A percentile compares a stretch with the other conserved stretches of the same genome.
phyloP scores from a whole-genome alignment of 2,113 vertebrate genomes.

The Meleagris gallopavo region DNA sequence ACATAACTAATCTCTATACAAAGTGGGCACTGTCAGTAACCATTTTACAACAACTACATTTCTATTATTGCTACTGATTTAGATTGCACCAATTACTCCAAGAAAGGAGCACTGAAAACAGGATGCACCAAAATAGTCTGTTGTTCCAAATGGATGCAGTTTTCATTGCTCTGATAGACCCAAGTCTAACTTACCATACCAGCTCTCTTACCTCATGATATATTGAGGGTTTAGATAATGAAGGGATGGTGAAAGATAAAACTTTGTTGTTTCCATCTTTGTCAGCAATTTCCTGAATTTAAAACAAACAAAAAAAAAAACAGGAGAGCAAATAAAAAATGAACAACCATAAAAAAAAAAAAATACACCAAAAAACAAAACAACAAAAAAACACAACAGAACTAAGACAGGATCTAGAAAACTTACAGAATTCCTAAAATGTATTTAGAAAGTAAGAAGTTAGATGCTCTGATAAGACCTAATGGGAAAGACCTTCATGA shows the following conservation, averaged over 20 bases:
- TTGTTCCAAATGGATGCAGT: background rate
- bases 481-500: background rate
- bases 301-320: background rate
- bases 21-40: background rate
- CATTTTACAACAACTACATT: background rate
- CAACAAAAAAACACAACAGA: background rate
- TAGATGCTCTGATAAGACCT: background rate
- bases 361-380: background rate
- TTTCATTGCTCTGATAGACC: slow-evolving; percentile 36
- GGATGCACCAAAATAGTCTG: slow-evolving; percentile 3
- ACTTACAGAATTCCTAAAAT: background rate
- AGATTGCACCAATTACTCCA: slow-evolving; percentile 1
- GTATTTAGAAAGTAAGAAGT: background rate
- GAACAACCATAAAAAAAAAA: background rate
- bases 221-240: slow-evolving; percentile 96
- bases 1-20: background rate
- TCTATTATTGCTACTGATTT: background rate
- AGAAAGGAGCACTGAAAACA: slow-evolving; percentile 6
- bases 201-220: slow-evolving; percentile 92
- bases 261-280: slow-evolving; percentile 98
- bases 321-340: background rate
- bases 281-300: slow-evolving; percentile 94
- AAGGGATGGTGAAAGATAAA: slow-evolving; percentile 96
- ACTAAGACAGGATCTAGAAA: background rate
- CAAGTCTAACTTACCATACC: slow-evolving; percentile 8